phyloP scores from a whole-genome alignment of 2,888 invertebrate species.

The Pachydiplax longipennis region DNA sequence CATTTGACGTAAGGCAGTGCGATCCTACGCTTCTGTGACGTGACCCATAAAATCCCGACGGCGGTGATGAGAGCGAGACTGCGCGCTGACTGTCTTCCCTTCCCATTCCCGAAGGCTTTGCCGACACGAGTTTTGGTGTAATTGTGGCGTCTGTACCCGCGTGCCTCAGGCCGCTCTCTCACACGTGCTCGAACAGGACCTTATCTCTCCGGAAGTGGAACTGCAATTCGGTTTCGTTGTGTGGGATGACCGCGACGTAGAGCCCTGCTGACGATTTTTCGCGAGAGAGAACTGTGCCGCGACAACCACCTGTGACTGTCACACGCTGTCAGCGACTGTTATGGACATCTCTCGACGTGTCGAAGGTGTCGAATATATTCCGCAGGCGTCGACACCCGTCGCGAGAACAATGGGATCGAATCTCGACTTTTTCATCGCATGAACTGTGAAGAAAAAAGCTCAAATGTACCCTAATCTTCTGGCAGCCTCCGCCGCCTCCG shows the following conservation, averaged over 20 bases:
- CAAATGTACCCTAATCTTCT: not conserved
- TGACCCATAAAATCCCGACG: not conserved
- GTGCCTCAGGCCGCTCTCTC: not conserved
- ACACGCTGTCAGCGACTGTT: not conserved
- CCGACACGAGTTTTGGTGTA: not conserved
- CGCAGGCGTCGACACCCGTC: not conserved
- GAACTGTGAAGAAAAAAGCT: not conserved
- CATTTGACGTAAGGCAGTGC: not conserved
- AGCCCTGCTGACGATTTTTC: too few relatives aligned
- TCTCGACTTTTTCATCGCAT: not conserved
- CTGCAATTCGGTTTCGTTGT: not conserved
- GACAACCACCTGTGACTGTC: not conserved
- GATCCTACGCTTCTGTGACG: not conserved
- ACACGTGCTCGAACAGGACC: not conserved
- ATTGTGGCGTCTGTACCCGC: not conserved
- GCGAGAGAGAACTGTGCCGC: not conserved
- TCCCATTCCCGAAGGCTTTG: not conserved
- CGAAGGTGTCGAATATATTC: not conserved
- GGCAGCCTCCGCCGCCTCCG: not conserved
- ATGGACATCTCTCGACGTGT: not conserved
- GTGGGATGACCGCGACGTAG: too few relatives aligned
- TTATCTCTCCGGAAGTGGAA: not conserved
- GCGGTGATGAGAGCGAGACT: not conserved
- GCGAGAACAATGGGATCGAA: not conserved
- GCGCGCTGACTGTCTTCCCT: not conserved